phyloP scores from a whole-genome alignment of 2,113 vertebrate genomes.

The Limanda limanda region DNA sequence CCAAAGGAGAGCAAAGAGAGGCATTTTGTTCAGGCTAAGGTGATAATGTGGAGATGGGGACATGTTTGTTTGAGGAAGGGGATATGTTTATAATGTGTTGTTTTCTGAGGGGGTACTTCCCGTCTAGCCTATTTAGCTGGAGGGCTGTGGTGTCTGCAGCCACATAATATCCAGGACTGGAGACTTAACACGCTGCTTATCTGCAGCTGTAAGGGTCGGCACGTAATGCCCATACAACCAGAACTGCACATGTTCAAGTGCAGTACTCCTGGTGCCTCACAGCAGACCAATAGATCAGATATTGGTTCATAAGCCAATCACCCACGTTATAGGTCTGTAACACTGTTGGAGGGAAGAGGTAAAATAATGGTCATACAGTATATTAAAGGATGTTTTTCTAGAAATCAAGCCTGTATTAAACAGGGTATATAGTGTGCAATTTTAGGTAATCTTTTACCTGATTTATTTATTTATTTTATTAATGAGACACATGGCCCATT shows the following conservation, averaged over 20 bases:
- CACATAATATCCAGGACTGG: constrained; percentile 26
- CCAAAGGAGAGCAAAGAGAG: constrained; percentile 68
- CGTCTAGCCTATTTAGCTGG: constrained; percentile 39
- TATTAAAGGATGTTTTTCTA: too few species aligned
- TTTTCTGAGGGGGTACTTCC: constrained; percentile 60
- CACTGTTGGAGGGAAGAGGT: not conserved
- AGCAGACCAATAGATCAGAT: constrained; percentile 3
- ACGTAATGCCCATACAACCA: constrained; percentile 4
- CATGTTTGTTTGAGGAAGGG: constrained; percentile 73
- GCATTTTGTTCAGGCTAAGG: constrained; percentile 68
- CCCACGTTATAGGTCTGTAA: not conserved
- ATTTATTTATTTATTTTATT: too few species aligned
- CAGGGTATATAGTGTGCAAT: too few species aligned
- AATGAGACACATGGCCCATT: too few species aligned
- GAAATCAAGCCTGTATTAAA: not conserved
- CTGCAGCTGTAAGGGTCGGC: constrained; percentile 20
- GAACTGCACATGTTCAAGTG: constrained; percentile 1
- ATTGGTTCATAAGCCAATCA: not conserved
- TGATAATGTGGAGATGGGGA: constrained; percentile 70
- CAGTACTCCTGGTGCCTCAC: constrained; percentile 6
- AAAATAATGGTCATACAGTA: not conserved
- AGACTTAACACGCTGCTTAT: constrained; percentile 43
- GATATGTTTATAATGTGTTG: constrained; percentile 70
- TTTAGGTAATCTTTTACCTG: too few species aligned
- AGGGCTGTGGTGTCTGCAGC: constrained; percentile 27